phyloP scores from a whole-genome alignment of 2,888 invertebrate genomes.

The Scaptomyza tumidula region DNA sequence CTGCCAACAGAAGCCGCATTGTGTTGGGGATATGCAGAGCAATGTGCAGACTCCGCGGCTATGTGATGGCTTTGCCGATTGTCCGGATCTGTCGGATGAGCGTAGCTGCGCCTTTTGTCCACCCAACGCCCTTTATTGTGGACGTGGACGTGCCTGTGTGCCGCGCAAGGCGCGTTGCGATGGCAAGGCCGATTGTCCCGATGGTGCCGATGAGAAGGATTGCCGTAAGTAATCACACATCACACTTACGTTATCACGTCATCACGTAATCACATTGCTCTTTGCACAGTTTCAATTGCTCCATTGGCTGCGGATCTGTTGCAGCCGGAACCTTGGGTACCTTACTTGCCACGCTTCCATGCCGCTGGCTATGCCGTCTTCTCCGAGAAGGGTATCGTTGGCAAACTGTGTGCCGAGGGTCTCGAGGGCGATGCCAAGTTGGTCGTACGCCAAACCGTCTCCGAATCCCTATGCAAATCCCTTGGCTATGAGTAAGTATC shows the following conservation, averaged over 20 bases:
- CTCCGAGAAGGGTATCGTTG: conserved; percentile 92
- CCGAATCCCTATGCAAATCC: conserved; percentile 91
- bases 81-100: conserved; percentile 93
- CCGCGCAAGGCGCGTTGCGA: conserved; percentile 90
- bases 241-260: no score
- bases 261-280: neutral
- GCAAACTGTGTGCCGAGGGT: conserved; percentile 93
- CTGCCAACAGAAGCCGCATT: conserved; percentile 93
- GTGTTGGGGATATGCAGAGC: conserved; percentile 90
- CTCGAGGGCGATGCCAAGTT: conserved; percentile 87
- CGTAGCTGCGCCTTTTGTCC: conserved; percentile 92
- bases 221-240: conserved; percentile 91
- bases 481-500: conserved; percentile 90
- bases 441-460: conserved; percentile 87
- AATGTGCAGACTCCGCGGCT: conserved; percentile 91
- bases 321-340: conserved; percentile 88
- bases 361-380: conserved; percentile 93
- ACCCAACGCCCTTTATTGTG: conserved; percentile 90
- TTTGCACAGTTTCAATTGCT: conserved; percentile 89
- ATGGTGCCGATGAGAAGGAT: conserved; percentile 93
- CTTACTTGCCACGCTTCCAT: conserved; percentile 89
- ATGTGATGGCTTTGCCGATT: conserved; percentile 95
- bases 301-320: conserved; percentile 88
- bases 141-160: conserved; percentile 91
- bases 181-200: conserved; percentile 92